Evolutionary conservation across 2,888 invertebrate species (phyloP), one percentile per base, ranked within the genome.

Genomic region (Malthinus flaveolus): DNA sequence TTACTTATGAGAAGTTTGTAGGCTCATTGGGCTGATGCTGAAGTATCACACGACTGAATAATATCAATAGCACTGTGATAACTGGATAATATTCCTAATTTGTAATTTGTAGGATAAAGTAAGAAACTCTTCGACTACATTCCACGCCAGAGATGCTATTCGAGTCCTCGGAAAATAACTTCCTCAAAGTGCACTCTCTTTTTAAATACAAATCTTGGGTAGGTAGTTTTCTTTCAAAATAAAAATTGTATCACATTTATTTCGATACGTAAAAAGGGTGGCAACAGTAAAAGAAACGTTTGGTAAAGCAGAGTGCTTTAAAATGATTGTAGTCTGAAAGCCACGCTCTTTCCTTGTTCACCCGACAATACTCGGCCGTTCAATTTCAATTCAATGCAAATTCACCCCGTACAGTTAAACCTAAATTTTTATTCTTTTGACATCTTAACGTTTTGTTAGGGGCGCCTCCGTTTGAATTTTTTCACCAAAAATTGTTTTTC

Each of bases 261-360:
- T 72, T 23, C 71, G 69, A 71, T 71, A 69, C 69, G 62, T 58
- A 54, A 67, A 72, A 73, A 68, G 73, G 73, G 72, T 66, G 71
- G 68, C 56, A 55, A 62, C 61, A 65, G 67, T 65, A 67, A 72
- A 67, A 70, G 70, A 69, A 73, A 71, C 69, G 69, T 70, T 72
- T 73, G 69, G 68, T 65, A 65, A 67, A 66, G 68, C 65, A 68
- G 69, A 73, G 68, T 68, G 70, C 70, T 73, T 70, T 73, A 72
- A 72, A 73, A 71, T 68, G 70, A 71, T 72, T 71, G 70, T 68
- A 63, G 68, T 63, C 67, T 73, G 68, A 75, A 73, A 74, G 74
- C 74, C 74, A 74, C 74, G 74, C 73, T 71, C 70, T 73, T 75
- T 74, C 71, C 73, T 74, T 74, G 74, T 74, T 69, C 67, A 64